phyloP scores from a whole-genome alignment of 2,797 vertebrate genomes.

The Melanogrammus aeglefinus region DNA sequence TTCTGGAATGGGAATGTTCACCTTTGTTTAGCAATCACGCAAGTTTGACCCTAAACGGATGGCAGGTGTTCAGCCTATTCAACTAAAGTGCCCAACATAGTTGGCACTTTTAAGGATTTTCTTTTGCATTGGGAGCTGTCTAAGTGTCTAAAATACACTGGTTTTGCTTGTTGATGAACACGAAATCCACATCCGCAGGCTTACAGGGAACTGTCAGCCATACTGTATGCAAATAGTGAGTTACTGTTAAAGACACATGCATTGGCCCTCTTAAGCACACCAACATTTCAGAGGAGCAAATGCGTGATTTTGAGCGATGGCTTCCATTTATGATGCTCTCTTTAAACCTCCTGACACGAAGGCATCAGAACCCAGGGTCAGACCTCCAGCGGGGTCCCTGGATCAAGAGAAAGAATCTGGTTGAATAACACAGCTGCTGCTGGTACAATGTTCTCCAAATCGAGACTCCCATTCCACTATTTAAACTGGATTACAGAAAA shows the following conservation, averaged over 20 bases:
- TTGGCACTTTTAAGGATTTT: no score
- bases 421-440: conserved; percentile 1
- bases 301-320: neutral
- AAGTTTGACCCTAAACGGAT: neutral
- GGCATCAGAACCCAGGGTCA: neutral
- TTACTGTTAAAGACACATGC: neutral
- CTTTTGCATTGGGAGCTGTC: no score
- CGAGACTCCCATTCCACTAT: neutral
- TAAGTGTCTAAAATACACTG: neutral
- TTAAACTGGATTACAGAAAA: neutral
- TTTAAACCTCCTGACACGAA: neutral
- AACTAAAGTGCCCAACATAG: no score
- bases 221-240: neutral
- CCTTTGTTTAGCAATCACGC: neutral
- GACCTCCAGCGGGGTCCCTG: neutral
- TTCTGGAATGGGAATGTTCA: no score
- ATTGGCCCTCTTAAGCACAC: neutral
- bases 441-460: neutral
- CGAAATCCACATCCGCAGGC: neutral
- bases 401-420: neutral
- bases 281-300: neutral
- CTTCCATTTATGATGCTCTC: neutral
- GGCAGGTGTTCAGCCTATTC: neutral
- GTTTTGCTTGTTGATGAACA: neutral
- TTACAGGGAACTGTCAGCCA: neutral